These are phyloP conservation scores for Tupaia tana DNA, from an alignment of 2,113 vertebrate species.

Conservation along the genomic window DNA sequence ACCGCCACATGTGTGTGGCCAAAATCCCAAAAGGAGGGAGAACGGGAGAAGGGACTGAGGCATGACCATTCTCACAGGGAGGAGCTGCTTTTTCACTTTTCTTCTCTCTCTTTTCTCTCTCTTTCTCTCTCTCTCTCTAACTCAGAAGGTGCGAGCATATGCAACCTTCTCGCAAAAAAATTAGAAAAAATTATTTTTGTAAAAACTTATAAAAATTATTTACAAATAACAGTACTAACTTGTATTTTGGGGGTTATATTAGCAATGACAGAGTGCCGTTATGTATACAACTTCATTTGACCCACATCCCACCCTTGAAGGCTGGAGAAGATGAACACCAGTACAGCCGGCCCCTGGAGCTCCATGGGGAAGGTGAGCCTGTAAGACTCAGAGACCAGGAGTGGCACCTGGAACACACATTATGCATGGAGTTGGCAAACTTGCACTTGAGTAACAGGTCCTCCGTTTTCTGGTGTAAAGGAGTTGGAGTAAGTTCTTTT, in stretches of 20 bases:
- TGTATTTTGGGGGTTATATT: neutral
- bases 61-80: too few species aligned
- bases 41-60: too few species aligned
- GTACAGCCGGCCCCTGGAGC: neutral
- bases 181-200: neutral
- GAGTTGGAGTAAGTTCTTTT: neutral
- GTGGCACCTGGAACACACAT: neutral
- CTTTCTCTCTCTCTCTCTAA: too few species aligned
- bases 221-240: neutral
- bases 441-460: neutral
- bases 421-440: neutral
- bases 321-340: neutral
- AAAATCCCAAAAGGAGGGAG: too few species aligned
- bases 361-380: neutral
- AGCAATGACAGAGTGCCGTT: neutral
- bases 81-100: too few species aligned
- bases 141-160: too few species aligned
- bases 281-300: neutral
- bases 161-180: too few species aligned
- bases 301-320: neutral
- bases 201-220: constrained; percentile 5
- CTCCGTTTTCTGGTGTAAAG: neutral
- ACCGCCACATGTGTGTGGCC: too few species aligned
- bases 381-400: neutral
- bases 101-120: too few species aligned